phyloP scores from a whole-genome alignment of 2,113 vertebrate species.

The Gallinago jamesoni region DNA sequence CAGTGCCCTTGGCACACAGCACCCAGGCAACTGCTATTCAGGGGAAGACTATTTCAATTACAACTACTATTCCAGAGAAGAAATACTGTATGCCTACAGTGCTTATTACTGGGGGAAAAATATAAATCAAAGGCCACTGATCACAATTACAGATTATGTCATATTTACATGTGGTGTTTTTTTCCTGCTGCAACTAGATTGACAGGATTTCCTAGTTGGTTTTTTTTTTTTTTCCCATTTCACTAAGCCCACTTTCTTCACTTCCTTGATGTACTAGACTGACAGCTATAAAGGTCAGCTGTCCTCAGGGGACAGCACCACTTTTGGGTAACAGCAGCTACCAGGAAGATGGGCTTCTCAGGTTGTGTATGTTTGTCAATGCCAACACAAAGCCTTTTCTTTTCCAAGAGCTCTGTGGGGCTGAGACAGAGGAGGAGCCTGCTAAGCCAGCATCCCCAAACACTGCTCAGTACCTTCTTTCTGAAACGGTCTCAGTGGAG shows the following conservation, averaged over 20 bases:
- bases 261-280: background rate
- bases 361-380: background rate
- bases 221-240: background rate
- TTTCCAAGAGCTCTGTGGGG: background rate
- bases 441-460: background rate
- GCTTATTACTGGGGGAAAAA: background rate
- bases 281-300: background rate
- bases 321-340: background rate
- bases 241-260: background rate
- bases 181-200: background rate
- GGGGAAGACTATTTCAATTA: background rate
- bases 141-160: background rate
- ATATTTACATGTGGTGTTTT: background rate
- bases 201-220: background rate
- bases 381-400: background rate
- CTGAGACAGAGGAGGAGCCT: background rate
- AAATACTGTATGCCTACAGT: background rate
- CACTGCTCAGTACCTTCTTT: background rate
- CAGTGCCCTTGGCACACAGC: background rate
- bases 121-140: background rate
- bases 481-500: background rate
- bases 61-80: background rate
- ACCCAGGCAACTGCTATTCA: background rate
- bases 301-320: background rate
- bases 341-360: background rate